Evolutionary conservation across 2,888 invertebrate species (phyloP).

Genomic region (Mythimna lalbum): DNA sequence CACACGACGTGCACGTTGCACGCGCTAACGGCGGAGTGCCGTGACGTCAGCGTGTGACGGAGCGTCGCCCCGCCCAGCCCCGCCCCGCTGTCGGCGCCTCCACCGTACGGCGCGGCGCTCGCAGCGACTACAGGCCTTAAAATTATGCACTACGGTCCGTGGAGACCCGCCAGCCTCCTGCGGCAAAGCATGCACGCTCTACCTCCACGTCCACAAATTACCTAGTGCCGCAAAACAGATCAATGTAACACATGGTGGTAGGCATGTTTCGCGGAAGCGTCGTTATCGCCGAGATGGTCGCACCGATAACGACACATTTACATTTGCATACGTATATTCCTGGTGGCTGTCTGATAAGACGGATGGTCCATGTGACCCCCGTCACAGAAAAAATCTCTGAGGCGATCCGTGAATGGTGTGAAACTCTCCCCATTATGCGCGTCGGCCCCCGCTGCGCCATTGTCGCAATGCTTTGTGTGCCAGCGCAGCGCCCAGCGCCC

Average conservation of each 20-base stretch:
- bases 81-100: slow-evolving; percentile 78
- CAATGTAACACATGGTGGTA: not conserved
- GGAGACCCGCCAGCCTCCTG: slow-evolving; percentile 6
- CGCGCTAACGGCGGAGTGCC: slow-evolving; percentile 36
- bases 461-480: slow-evolving; percentile 79
- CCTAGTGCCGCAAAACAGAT: slow-evolving; percentile 17
- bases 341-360: slow-evolving; percentile 72
- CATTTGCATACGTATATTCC: slow-evolving; percentile 73
- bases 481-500: slow-evolving; percentile 48
- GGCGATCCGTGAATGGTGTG: slow-evolving; percentile 83
- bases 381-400: slow-evolving; percentile 76
- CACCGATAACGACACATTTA: slow-evolving; percentile 55
- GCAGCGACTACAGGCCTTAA: slow-evolving; percentile 45
- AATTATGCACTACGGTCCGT: slow-evolving; percentile 42
- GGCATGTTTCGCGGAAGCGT: slow-evolving; percentile 33
- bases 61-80: slow-evolving; percentile 83
- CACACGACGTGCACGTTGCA: not conserved
- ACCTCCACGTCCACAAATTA: not conserved
- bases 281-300: slow-evolving; percentile 31
- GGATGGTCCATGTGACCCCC: slow-evolving; percentile 80
- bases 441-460: slow-evolving; percentile 82
- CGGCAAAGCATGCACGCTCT: slow-evolving; percentile 39
- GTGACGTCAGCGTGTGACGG: slow-evolving; percentile 74
- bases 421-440: slow-evolving; percentile 80
- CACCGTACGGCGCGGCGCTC: slow-evolving; percentile 21